Evolutionary conservation across 2,888 invertebrate species (phyloP), one percentile per base, ranked within the genome.

Genomic region (Drosophila quasianomalipes): DNA sequence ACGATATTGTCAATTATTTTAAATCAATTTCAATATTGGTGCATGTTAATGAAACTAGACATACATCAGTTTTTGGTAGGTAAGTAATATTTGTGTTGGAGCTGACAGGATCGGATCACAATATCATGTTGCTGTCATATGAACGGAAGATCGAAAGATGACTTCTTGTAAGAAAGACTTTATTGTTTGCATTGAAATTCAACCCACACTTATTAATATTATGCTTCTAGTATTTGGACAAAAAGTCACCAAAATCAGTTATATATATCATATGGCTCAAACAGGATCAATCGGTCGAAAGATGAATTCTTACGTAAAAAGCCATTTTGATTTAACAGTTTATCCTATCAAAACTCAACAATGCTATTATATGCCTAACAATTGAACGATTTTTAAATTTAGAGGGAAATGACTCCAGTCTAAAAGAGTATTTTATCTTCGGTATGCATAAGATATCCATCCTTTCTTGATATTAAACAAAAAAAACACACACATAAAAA

Each of bases 401-500:
- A 0, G 14, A 7, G 7, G 14, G 14, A 16, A 47, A 22, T 4
- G 14, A 7, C 1, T 9, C 7, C 7, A 7, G 1, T 9, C 7
- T 1, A 7, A 22, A 47, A 22, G 14, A 14, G 22, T 22, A 47
- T 22, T 7, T 16, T 2, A 47, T 22, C 47, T 22, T 47, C 22
- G 7, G 6, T 0, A 41, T n/a, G 41, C n/a, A 0, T 3, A 14
- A 44, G 1, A 22, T 6, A 1, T 14, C 16, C 0, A 5, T 16
- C 16, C 16, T 16, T 9, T 9, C 4, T 22, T 22, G 14, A 47
- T n/a, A n/a, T n/a, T n/a, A n/a, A n/a, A n/a, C n/a, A n/a, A n/a
- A n/a, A n/a, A n/a, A n/a, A n/a, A n/a, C n/a, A n/a, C n/a, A n/a
- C 0, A 26, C 1, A 22, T 22, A 16, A 0, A 47, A 2, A 1